These are phyloP conservation scores for Chionoecetes opilio DNA, from an alignment of 1,140 invertebrate species.

Conservation along the genomic window DNA sequence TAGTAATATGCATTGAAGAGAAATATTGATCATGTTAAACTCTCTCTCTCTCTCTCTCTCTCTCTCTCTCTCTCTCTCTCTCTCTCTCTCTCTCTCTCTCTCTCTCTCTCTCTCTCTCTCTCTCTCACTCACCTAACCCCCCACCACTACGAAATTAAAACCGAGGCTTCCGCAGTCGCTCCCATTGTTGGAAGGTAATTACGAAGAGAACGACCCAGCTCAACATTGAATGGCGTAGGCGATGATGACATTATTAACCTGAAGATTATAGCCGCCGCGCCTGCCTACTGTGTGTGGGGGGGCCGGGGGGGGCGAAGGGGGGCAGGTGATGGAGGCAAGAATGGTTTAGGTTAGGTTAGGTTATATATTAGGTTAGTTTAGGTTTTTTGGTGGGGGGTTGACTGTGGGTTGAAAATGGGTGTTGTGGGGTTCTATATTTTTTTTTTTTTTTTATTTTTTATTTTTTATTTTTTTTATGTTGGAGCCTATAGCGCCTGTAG, in stretches of 20 bases:
- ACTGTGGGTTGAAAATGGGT: no score
- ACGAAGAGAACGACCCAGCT: background rate
- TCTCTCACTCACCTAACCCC: background rate
- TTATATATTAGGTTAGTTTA: no score
- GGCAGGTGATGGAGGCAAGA: background rate
- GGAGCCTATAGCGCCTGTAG: no score
- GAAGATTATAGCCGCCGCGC: constrained; percentile 15
- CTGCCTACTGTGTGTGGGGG: background rate
- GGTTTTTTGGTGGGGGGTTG: no score
- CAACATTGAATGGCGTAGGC: background rate
- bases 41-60: constrained; percentile 6
- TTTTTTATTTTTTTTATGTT: no score
- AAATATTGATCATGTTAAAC: no score
- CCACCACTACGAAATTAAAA: background rate
- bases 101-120: constrained; percentile 11
- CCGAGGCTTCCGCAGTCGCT: background rate
- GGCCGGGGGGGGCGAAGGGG: no score
- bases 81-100: background rate
- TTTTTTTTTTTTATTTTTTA: background rate
- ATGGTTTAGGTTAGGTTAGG: no score
- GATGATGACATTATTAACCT: constrained; percentile 30
- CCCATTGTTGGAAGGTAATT: constrained; percentile 29
- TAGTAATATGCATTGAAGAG: no score
- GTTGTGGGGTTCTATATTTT: background rate
- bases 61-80: constrained; percentile 12